These are phyloP conservation scores for Coelopa pilipes DNA, from an alignment of 2,888 invertebrate genomes.

Conservation along the genomic window DNA sequence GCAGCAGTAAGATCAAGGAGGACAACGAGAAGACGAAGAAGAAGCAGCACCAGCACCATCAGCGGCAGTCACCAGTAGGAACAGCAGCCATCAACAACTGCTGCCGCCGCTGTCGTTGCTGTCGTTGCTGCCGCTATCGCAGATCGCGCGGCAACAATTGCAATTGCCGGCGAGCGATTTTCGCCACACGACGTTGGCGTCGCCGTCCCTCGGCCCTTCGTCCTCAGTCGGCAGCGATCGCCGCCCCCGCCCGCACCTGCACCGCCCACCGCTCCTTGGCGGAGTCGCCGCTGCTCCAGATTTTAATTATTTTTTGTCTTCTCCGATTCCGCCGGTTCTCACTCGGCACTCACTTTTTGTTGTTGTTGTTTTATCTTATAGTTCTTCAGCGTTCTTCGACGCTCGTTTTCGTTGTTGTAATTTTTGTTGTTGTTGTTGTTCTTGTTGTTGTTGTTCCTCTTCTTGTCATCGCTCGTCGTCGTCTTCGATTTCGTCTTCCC, in stretches of 20 bases:
- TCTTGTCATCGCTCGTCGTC: too few relatives aligned
- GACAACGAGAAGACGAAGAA: neutral
- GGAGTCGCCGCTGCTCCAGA: neutral
- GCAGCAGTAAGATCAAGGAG: neutral
- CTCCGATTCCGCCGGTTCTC: neutral
- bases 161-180: neutral
- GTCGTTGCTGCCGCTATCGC: too few relatives aligned
- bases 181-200: neutral
- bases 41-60: neutral
- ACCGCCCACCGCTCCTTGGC: neutral
- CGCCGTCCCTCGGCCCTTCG: neutral
- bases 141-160: constrained; percentile 1
- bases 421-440: too few relatives aligned
- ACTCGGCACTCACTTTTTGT: neutral
- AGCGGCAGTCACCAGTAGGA: neutral
- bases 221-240: neutral
- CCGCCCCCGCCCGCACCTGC: too few relatives aligned
- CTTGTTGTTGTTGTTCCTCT: too few relatives aligned
- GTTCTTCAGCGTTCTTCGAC: neutral
- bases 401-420: neutral
- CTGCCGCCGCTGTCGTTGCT: too few relatives aligned
- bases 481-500: too few relatives aligned
- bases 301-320: neutral
- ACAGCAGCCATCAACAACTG: neutral
- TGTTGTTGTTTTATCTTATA: neutral